Conservation (phyloP, 2,888 invertebrate genomes). For the Pyrocoelia pectoralis region DNA sequence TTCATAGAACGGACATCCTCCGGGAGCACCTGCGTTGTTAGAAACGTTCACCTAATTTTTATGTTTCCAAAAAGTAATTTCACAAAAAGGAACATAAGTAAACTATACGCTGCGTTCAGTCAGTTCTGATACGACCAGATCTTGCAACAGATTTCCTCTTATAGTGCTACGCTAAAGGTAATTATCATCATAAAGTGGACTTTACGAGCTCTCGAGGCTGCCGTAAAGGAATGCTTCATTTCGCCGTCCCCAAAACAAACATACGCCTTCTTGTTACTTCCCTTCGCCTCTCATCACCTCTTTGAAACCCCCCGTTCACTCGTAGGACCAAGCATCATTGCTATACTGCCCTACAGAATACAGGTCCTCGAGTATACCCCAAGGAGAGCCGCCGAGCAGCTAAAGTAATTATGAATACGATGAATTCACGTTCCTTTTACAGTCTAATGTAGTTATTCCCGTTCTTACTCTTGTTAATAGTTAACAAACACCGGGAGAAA, state of each 20-base stretch:
- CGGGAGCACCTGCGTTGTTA: conserved; percentile 46
- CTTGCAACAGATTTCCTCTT: conserved; percentile 30
- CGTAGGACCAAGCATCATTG: conserved; percentile 29
- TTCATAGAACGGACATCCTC: conserved; percentile 57
- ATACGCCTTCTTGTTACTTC: conserved; percentile 46
- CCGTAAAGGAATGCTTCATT: conserved; percentile 59
- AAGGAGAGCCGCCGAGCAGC: conserved; percentile 52
- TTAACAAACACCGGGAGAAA: conserved; percentile 34
- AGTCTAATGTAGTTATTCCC: conserved; percentile 53
- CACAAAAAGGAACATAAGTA: background rate
- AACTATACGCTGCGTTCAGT: background rate
- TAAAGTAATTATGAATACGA: conserved; percentile 58
- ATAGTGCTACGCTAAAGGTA: conserved; percentile 49
- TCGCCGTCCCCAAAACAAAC: conserved; percentile 51
- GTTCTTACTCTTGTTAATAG: conserved; percentile 46
- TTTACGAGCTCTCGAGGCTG: conserved; percentile 58
- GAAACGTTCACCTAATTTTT: conserved; percentile 29
- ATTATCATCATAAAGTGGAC: conserved; percentile 62
- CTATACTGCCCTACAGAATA: conserved; percentile 37
- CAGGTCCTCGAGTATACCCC: conserved; percentile 42
- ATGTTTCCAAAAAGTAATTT: conserved; percentile 22
- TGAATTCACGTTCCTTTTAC: conserved; percentile 55
- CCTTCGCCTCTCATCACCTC: conserved; percentile 36
- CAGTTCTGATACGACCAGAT: conserved; percentile 6
- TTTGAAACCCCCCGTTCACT: conserved; percentile 29